Conservation (phyloP, 2,797 vertebrate genomes). For the Morelia viridis region DNA sequence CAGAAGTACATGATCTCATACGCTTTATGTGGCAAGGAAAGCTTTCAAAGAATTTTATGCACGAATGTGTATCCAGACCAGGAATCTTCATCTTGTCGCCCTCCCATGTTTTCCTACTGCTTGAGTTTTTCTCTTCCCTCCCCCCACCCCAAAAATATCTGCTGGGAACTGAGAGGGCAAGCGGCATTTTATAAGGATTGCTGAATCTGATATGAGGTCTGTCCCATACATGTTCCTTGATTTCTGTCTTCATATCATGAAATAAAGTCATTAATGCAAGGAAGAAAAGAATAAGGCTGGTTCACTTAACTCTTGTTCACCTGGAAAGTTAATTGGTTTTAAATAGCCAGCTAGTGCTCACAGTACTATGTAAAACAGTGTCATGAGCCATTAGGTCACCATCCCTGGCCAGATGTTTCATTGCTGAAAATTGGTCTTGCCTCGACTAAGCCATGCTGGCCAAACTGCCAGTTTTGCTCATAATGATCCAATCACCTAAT, state of each 20-base stretch:
- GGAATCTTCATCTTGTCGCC: neutral
- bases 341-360: neutral
- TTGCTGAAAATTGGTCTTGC: neutral
- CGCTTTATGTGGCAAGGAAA: neutral
- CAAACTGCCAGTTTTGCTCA: neutral
- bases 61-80: neutral
- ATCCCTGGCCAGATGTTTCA: neutral
- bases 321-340: neutral
- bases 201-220: neutral
- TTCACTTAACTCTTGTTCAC: neutral
- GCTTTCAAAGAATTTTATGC: neutral
- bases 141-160: neutral
- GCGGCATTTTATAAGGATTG: neutral
- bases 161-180: neutral
- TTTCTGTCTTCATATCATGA: neutral
- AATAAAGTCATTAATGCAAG: neutral
- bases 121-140: neutral
- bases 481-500: neutral
- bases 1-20: neutral
- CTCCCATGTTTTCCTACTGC: neutral
- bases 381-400: neutral
- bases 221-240: too few species aligned
- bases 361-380: neutral
- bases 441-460: neutral
- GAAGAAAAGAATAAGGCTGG: neutral